Percentiles rank a stretch among this genome's conserved stretches.
Conservation (phyloP, 1,140 invertebrate genomes). For the Rhagoletis pomonella region DNA sequence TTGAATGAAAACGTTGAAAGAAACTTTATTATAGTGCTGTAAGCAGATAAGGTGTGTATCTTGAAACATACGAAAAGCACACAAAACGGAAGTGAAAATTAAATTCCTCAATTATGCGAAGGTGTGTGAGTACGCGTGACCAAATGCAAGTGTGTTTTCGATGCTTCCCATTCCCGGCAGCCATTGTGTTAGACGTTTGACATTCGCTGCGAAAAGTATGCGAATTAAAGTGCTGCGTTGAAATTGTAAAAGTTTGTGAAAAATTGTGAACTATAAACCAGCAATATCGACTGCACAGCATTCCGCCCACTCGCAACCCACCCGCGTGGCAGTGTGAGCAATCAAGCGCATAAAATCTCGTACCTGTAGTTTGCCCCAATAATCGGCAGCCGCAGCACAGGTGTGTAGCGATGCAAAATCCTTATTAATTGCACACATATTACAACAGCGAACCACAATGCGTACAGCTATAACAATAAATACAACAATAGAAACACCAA, state of each 20-base stretch:
- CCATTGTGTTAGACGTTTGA: background rate
- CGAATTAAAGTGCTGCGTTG: background rate
- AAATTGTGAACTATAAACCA: background rate
- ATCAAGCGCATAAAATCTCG: background rate
- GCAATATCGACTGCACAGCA: background rate
- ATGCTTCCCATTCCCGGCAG: background rate
- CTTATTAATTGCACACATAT: conserved; percentile 44
- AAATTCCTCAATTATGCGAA: background rate
- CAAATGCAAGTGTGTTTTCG: background rate
- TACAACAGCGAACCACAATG: conserved; percentile 36
- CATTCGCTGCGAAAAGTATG: background rate
- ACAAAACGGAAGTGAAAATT: background rate
- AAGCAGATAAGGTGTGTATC: background rate
- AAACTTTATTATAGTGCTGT: background rate
- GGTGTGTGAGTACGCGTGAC: background rate
- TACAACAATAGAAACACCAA: background rate
- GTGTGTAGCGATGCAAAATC: conserved; percentile 11
- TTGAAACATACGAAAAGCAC: background rate
- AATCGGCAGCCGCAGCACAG: background rate
- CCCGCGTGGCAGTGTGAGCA: background rate
- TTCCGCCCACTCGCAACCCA: background rate
- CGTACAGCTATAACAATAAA: background rate
- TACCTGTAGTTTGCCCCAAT: background rate
- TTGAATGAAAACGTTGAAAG: conserved; percentile 15
- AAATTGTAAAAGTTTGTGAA: background rate